These are phyloP conservation scores for Thermophis baileyi DNA, from an alignment of 2,113 vertebrate genomes.

Conservation along the genomic window DNA sequence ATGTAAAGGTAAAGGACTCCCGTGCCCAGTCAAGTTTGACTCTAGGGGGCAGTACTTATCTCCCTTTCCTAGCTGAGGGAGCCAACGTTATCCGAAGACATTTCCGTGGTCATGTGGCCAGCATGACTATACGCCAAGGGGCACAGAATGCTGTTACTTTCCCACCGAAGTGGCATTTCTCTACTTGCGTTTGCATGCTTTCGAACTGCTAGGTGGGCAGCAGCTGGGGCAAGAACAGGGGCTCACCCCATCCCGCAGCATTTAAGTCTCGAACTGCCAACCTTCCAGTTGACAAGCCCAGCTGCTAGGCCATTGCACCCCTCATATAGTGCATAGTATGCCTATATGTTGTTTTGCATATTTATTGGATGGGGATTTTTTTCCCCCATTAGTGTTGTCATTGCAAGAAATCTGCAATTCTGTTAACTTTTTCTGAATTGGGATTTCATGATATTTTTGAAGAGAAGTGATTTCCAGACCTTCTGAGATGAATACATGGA, in stretches of 20 bases:
- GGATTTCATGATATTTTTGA: not conserved
- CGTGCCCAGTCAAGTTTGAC: not conserved
- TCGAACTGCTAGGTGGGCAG: not conserved
- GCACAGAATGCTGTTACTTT: not conserved
- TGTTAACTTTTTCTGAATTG: not conserved
- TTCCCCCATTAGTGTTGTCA: not conserved
- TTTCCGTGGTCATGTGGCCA: not conserved
- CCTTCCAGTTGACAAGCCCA: not conserved
- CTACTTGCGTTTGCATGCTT: not conserved
- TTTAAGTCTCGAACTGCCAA: not conserved
- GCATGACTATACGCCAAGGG: not conserved
- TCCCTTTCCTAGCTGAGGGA: not conserved
- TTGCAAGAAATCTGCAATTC: not conserved
- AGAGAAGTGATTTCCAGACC: not conserved
- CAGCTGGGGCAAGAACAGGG: not conserved
- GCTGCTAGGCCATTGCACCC: too few species aligned
- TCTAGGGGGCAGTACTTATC: not conserved
- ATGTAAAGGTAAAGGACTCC: too few species aligned
- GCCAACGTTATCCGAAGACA: not conserved
- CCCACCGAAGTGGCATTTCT: not conserved
- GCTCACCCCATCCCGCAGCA: not conserved
- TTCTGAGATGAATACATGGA: not conserved
- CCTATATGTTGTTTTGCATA: not conserved
- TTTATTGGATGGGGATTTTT: not conserved
- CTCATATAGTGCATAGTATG: not conserved